phyloP scores from a whole-genome alignment of 1,140 invertebrate genomes.

The Nymphalis io region DNA sequence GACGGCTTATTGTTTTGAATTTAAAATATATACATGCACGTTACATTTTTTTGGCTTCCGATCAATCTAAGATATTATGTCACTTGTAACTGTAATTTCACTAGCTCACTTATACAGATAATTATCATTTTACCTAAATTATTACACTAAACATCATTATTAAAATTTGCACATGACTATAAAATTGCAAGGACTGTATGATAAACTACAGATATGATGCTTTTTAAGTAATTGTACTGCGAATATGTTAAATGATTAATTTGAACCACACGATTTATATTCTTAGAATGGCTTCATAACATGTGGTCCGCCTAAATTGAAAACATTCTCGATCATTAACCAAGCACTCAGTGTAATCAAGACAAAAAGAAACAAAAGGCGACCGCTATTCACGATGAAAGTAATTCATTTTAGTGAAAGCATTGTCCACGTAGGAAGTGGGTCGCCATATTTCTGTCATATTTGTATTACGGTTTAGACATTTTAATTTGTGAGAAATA shows the following conservation, averaged over 20 bases:
- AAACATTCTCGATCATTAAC: conserved; percentile 27
- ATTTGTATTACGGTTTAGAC: conserved; percentile 25
- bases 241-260: background rate
- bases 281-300: background rate
- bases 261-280: background rate
- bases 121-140: too few relatives aligned
- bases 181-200: too few relatives aligned
- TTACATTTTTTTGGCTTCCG: too few relatives aligned
- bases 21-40: too few relatives aligned
- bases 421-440: conserved; percentile 29
- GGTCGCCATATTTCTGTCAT: conserved; percentile 28
- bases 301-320: conserved; percentile 11
- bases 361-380: conserved; percentile 25
- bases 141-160: too few relatives aligned
- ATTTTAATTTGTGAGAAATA: conserved; percentile 28
- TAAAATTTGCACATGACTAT: too few relatives aligned
- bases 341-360: conserved; percentile 25
- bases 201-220: too few relatives aligned
- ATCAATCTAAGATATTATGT: too few relatives aligned
- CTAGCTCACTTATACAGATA: too few relatives aligned
- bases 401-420: conserved; percentile 36
- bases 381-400: conserved; percentile 19
- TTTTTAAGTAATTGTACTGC: too few relatives aligned
- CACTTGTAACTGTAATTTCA: too few relatives aligned
- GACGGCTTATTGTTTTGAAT: too few relatives aligned